Conservation (phyloP, 2,888 invertebrate genomes). For the Acrocyrtus sp. region DNA sequence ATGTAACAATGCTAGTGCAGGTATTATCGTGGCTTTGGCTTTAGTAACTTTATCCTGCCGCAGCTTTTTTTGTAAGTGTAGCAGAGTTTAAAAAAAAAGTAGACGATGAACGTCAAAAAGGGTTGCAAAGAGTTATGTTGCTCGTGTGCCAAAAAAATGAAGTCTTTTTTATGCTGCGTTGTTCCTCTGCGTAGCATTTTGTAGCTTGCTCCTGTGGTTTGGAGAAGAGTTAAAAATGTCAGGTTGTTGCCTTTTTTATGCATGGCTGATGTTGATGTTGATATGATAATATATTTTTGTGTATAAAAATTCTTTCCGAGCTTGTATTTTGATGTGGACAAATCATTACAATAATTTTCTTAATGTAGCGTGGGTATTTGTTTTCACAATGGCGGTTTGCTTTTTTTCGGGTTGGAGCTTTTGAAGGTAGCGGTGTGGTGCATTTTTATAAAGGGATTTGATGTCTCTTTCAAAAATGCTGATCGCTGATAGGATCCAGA, state of each 20-base stretch:
- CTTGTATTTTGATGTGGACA: neutral
- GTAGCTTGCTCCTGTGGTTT: no score
- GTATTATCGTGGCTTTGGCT: no score
- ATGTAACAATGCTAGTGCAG: no score
- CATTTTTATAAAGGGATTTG: no score
- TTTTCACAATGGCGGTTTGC: no score
- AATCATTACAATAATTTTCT: neutral
- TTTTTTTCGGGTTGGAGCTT: neutral
- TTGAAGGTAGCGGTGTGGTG: neutral
- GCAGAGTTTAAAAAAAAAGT: neutral
- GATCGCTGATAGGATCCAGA: no score
- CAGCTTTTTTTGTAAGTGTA: neutral
- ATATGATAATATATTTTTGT: neutral
- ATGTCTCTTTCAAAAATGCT: no score
- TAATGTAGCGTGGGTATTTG: neutral
- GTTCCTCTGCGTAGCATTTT: no score
- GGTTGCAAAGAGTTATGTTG: neutral
- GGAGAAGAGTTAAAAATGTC: neutral
- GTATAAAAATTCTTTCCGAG: neutral
- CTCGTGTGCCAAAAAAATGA: neutral
- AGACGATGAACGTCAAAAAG: neutral
- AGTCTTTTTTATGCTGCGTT: slow-evolving; percentile 1
- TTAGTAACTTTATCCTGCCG: neutral
- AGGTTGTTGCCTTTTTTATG: slow-evolving; percentile 22
- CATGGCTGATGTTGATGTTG: slow-evolving; percentile 2